Evolutionary conservation across 2,888 invertebrate species (phyloP), one percentile per base, ranked within the genome.

Genomic region (Caenorhabditis sp.): DNA sequence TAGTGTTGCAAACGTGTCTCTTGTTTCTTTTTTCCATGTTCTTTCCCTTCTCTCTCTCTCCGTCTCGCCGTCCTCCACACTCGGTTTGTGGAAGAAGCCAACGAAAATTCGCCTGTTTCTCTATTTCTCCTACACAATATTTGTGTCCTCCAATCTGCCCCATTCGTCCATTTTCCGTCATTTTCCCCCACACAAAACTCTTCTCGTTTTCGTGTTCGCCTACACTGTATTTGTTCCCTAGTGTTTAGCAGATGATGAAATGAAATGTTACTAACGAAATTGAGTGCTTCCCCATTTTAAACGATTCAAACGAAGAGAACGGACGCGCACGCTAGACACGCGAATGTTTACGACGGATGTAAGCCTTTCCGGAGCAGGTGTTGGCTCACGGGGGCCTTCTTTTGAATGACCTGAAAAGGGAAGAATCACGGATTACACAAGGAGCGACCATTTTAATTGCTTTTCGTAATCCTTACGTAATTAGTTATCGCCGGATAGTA

Each of bases 331-430:
- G 17, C 8, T 5, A 17, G 17, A 53, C 70, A 55, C 59, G 55
- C 61, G 35, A 68, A 70, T 68, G 68, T 68, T 68, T 71, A 71
- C 68, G 46, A 37, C 55, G 37, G 58, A 48, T 35, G 61, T 32
- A 41, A 24, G 43, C 26, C 45, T 63, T 73, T 73, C 73, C 73
- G 73, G 73, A 73, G 73, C 73, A 73, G 73, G 73, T 73, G 73
- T 63, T 52, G 15, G 20, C 46, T 32, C 26, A 13, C 9, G 17
- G 50, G 27, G 48, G 27, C 8, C 32, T 27, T 27, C 45, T 35
- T 55, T 55, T 55, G 39, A 63, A 63, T 50, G 17, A 17, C n/a
- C 7, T 43, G 17, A 20, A 43, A 59, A 35, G 24, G 15, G 17
- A 5, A 58, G 24, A 43, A 52, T 20, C 17, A 37, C 46, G 71